phyloP scores from a whole-genome alignment of 1,140 invertebrate genomes.

The Eufriesea mexicana region DNA sequence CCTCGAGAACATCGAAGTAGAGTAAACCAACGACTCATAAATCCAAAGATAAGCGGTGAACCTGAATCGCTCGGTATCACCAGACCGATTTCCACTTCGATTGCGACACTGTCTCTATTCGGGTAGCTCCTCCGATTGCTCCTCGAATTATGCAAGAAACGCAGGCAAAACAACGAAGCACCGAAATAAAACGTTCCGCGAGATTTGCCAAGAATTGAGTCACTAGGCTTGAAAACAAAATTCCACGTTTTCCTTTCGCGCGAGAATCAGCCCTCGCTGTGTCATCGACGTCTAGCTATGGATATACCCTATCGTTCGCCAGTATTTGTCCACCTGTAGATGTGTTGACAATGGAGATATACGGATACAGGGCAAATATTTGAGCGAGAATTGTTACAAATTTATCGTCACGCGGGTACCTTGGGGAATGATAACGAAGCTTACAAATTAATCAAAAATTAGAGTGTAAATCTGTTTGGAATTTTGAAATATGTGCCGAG shows the following conservation, averaged over 20 bases:
- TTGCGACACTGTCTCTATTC: slow-evolving; percentile 39
- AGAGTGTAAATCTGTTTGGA: no score
- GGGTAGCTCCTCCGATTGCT: not conserved
- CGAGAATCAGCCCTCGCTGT: not conserved
- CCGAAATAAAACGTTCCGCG: slow-evolving; percentile 48
- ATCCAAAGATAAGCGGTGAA: not conserved
- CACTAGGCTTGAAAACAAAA: slow-evolving; percentile 35
- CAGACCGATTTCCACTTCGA: not conserved
- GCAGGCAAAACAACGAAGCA: slow-evolving; percentile 34
- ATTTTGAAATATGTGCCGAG: no score
- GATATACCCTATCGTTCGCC: no score
- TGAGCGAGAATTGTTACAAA: no score
- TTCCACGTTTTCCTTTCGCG: slow-evolving; percentile 12
- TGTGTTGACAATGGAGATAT: no score
- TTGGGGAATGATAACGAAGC: no score
- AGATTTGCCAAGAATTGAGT: slow-evolving; percentile 53
- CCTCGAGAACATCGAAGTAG: not conserved
- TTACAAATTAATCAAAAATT: no score
- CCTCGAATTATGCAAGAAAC: slow-evolving; percentile 54
- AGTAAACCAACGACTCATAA: slow-evolving; percentile 16
- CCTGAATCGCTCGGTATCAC: not conserved
- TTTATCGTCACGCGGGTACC: no score
- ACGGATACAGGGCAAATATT: no score
- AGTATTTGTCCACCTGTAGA: no score
- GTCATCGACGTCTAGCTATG: not conserved